Evolutionary conservation across 92 coral and sea anemone genomes (phyloP), one percentile per base, ranked within the genome.

Genomic region (Paramuricea clavata): DNA sequence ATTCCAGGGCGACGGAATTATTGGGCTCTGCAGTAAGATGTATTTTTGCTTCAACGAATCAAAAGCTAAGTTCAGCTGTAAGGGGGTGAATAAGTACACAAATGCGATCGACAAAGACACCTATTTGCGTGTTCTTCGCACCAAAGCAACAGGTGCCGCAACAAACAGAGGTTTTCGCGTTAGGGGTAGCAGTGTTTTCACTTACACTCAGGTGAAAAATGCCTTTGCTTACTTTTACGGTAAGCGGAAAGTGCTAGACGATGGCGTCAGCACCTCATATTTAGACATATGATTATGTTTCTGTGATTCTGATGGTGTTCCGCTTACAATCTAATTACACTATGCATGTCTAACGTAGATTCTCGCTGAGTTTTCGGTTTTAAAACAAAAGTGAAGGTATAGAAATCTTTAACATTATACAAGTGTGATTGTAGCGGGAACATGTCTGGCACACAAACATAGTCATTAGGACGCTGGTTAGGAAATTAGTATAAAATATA

Each of bases 21-120:
- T 69, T 41, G 27, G 76, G 5, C 76, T 69, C 12, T 69, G 76
- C 27, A 69, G 76, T 30, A 69, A 69, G 16, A 34, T 34, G 42
- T 69, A 69, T 34, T 69, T 31, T 69, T 69, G 76, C 27, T 69
- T 69, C 19, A 34, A 69, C 5, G 15, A 5, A 3, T 33, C 21
- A 30, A 69, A 69, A 26, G 19, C 44, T 19, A 69, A 69, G 49
- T 69, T 31, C 16, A 69, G 76, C 16, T 61, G 69, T 25, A 61
- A 61, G 33, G 69, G 69, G 69, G 69, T 61, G 2, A 61, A 61
- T 61, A 61, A 26, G 69, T 1, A 61, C 6, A 25, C 30, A 21
- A 61, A 61, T 61, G 69, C 33, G 33, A 61, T 61, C 16, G 33
- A 61, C 6, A 61, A 61, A 26, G 33, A 61, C 33, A 61, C 30